Evolutionary conservation across 2,888 invertebrate genomes (phyloP).

Genomic region (Tipula unca): DNA sequence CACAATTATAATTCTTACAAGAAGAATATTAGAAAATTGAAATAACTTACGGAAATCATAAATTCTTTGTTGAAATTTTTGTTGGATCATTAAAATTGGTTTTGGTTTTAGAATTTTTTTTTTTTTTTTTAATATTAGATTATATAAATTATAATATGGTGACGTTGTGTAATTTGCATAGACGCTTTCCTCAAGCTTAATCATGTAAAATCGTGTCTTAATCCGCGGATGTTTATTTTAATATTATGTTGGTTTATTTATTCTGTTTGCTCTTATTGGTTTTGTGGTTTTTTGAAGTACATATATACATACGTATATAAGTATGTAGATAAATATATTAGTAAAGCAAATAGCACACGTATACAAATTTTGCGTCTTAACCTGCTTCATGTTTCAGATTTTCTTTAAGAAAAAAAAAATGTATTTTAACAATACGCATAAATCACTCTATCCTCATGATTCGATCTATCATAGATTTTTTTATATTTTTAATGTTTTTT

Average conservation of each 20-base stretch:
- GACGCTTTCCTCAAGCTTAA: not conserved
- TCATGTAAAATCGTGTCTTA: not conserved
- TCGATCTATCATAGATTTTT: not conserved
- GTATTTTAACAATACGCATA: not conserved
- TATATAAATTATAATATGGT: not conserved
- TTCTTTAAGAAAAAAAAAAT: not conserved
- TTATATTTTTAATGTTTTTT: not conserved
- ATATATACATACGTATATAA: not conserved
- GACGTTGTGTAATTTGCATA: not conserved
- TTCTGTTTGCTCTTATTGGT: not conserved
- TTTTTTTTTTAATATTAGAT: not conserved
- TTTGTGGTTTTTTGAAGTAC: not conserved
- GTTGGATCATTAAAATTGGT: not conserved
- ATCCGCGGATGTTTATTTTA: not conserved
- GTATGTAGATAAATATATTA: no score
- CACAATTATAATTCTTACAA: not conserved
- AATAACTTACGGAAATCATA: constrained; percentile 14
- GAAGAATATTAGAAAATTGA: not conserved
- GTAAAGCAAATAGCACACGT: not conserved
- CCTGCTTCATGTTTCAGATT: not conserved
- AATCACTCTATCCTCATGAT: not conserved
- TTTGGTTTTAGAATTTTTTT: not conserved
- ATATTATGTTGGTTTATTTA: not conserved
- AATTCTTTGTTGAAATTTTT: not conserved
- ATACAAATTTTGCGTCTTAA: not conserved